Evolutionary conservation across 2,888 invertebrate species (phyloP), one percentile per base, ranked within the genome.

Genomic region (Torymus auratus): DNA sequence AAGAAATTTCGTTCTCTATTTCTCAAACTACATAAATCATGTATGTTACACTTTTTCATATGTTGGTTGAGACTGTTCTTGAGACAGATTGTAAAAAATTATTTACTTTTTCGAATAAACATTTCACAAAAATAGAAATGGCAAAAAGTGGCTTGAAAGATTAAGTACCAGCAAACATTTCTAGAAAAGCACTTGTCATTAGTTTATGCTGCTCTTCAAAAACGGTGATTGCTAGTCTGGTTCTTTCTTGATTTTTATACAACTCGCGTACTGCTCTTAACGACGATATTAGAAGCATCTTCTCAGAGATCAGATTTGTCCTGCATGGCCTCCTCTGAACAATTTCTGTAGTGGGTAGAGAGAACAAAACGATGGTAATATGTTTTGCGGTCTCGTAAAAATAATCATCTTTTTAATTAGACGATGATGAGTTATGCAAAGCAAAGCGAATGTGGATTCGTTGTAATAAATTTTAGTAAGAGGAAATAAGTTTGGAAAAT

Each of bases 311-410:
- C 87, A 83, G 87, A 86, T 85, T 88, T 88, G 81, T 87, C 88
- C 83, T 88, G 87, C 83, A 89, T 86, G 82, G 87, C 87, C 83
- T 87, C 89, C 83, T 88, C 87, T 74, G 89, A 89, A 86, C 87
- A 88, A 87, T 88, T 89, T 89, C 89, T 89, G 84, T 76, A 79
- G 61, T 78, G 20, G 20, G 55, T 72, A 78, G 64, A 83, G 55
- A 82, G 60, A 72, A 73, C 4, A 76, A 53, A 67, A 81, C 74
- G 23, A 65, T 78, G 50, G 28, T 76, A 72, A 76, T 69, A 4
- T 69, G 14, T 28, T 75, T n/a, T 64, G 69, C n/a, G 23, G 0
- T 41, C 20, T 67, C 50, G 23, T 74, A 75, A 53, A 23, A 71
- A 60, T 56, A 14, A 58, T 52, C 15, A 77, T 4, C 28, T 76